phyloP scores from a whole-genome alignment of 37 sponge, comb jelly and placozoan species.

The Beroe forskalii region DNA sequence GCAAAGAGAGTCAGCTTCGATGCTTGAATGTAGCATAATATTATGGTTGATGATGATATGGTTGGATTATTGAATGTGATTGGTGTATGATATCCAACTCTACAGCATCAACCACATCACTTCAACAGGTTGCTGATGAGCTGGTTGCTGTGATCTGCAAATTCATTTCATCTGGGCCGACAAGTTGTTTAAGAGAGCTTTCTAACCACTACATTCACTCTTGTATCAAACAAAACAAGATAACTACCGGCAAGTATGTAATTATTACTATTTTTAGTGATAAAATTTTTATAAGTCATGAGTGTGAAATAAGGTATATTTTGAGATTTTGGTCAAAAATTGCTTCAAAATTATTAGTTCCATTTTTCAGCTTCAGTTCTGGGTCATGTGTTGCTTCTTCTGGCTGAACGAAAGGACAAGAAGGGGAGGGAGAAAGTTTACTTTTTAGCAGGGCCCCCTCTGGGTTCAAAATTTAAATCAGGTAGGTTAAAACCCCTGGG shows the following conservation, averaged over 20 bases:
- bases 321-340: too few relatives aligned
- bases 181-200: background rate
- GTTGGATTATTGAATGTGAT: too few relatives aligned
- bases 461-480: background rate
- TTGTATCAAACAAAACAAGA: background rate
- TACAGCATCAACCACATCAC: too few relatives aligned
- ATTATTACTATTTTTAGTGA: too few relatives aligned
- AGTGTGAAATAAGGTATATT: background rate
- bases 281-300: too few relatives aligned
- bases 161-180: background rate
- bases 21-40: too few relatives aligned
- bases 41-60: too few relatives aligned
- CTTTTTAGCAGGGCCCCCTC: background rate
- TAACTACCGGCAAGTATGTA: constrained; percentile 2
- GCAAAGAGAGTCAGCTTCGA: too few relatives aligned
- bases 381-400: background rate
- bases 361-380: constrained; percentile 10
- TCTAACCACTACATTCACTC: background rate
- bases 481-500: too few relatives aligned
- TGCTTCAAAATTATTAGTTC: background rate
- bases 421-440: background rate
- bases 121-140: constrained; percentile 34
- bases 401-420: background rate
- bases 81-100: too few relatives aligned
- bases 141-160: background rate